These are phyloP conservation scores for Drosophila varians DNA, from an alignment of 1,140 invertebrate species.

Conservation along the genomic window DNA sequence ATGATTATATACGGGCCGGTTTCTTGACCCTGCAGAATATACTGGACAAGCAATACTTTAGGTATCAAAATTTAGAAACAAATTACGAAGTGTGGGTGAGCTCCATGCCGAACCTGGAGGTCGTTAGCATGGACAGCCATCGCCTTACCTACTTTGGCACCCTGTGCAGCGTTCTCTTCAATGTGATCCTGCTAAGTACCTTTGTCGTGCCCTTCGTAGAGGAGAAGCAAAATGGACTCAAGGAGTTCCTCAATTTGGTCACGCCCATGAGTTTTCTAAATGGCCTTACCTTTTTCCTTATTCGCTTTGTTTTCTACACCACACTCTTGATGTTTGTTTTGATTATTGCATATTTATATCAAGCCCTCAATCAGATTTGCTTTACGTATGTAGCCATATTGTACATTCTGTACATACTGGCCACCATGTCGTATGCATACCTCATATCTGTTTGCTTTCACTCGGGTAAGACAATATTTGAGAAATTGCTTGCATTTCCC, in stretches of 20 bases:
- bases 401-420: conserved; percentile 65
- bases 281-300: conserved; percentile 71
- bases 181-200: conserved; percentile 63
- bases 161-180: conserved; percentile 62
- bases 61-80: conserved; percentile 23
- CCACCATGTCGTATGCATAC: conserved; percentile 75
- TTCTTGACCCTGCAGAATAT: conserved; percentile 67
- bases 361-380: conserved; percentile 33
- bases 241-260: conserved; percentile 74
- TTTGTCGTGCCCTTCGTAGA: conserved; percentile 78
- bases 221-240: conserved; percentile 80
- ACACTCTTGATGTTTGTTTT: conserved; percentile 41
- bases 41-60: conserved; percentile 67
- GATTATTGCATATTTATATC: conserved; percentile 39
- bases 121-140: conserved; percentile 48
- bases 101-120: conserved; percentile 64
- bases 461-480: conserved; percentile 57
- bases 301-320: conserved; percentile 61
- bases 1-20: conserved; percentile 67
- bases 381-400: conserved; percentile 52
- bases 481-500: too few species aligned
- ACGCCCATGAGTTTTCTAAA: conserved; percentile 80
- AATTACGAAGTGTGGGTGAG: conserved; percentile 56
- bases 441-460: conserved; percentile 79
- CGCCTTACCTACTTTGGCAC: conserved; percentile 60